Conservation (phyloP, 2,797 vertebrate species). For the Macroramphosus scolopax region DNA sequence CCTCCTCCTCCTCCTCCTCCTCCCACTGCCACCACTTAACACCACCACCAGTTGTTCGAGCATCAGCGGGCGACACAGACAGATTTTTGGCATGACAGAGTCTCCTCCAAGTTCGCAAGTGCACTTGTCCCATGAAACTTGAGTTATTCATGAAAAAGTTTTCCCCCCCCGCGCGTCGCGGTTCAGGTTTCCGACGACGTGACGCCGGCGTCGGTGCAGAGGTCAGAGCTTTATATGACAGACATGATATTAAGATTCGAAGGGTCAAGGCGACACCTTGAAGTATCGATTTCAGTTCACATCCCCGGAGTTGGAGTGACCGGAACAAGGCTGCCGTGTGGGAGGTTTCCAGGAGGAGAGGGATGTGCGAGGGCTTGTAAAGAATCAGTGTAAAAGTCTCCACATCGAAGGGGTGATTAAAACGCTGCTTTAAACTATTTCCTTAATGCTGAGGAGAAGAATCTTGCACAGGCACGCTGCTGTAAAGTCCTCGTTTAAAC, state of each 20-base stretch:
- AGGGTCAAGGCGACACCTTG: constrained; percentile 40
- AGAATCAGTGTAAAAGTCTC: no score
- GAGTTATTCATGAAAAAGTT: constrained; percentile 46
- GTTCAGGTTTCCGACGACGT: constrained; percentile 3
- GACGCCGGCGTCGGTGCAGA: neutral
- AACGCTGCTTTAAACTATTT: no score
- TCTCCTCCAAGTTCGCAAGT: constrained; percentile 49
- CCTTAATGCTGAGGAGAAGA: no score
- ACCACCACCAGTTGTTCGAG: constrained; percentile 59
- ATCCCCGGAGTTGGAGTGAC: no score
- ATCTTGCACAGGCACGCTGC: no score
- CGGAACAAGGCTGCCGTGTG: no score
- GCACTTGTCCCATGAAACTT: constrained; percentile 42
- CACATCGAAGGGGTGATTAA: no score
- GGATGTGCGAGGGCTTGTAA: no score
- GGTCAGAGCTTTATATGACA: constrained; percentile 30
- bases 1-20: constrained; percentile 27
- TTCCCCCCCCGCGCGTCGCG: constrained; percentile 5
- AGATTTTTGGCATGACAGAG: constrained; percentile 54
- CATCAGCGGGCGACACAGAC: constrained; percentile 34
- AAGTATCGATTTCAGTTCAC: no score
- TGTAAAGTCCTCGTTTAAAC: constrained; percentile 58
- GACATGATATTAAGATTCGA: constrained; percentile 34
- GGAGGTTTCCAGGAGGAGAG: no score
- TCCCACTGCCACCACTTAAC: no score